Conservation (phyloP, 2,888 invertebrate species). For the Drosophila acutilabella region DNA sequence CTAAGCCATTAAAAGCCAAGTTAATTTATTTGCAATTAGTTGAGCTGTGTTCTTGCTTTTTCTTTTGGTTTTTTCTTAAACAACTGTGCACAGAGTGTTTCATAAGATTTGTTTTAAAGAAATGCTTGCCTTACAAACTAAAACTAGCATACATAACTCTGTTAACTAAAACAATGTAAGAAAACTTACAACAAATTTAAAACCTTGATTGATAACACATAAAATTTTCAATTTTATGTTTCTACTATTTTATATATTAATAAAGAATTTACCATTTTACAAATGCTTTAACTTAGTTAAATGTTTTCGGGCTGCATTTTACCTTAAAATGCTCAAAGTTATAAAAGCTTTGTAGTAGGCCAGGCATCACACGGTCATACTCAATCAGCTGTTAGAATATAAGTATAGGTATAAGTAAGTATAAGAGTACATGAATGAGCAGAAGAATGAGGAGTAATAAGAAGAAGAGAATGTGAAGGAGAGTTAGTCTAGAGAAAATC, state of each 20-base stretch:
- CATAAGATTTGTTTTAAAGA: conserved; percentile 1
- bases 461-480: too few species aligned
- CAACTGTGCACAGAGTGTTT: conserved; percentile 6
- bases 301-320: not conserved
- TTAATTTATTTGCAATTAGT: conserved; percentile 81
- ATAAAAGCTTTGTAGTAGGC: too few species aligned
- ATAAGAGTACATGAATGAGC: too few species aligned
- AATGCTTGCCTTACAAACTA: not conserved
- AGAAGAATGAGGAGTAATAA: too few species aligned
- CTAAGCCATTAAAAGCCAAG: conserved; percentile 69
- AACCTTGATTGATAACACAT: not conserved
- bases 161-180: too few species aligned
- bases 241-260: not conserved
- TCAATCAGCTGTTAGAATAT: too few species aligned
- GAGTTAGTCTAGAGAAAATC: too few species aligned
- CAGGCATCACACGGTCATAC: too few species aligned
- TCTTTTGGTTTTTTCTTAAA: not conserved
- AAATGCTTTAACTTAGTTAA: not conserved
- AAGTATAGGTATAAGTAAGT: too few species aligned
- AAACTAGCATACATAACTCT: too few species aligned
- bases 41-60: conserved; percentile 29
- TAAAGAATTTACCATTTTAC: not conserved
- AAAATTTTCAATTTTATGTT: not conserved
- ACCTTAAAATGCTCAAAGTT: not conserved
- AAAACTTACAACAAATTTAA: too few species aligned